phyloP scores from a whole-genome alignment of 2,797 vertebrate genomes.

The Bovichtus variegatus region DNA sequence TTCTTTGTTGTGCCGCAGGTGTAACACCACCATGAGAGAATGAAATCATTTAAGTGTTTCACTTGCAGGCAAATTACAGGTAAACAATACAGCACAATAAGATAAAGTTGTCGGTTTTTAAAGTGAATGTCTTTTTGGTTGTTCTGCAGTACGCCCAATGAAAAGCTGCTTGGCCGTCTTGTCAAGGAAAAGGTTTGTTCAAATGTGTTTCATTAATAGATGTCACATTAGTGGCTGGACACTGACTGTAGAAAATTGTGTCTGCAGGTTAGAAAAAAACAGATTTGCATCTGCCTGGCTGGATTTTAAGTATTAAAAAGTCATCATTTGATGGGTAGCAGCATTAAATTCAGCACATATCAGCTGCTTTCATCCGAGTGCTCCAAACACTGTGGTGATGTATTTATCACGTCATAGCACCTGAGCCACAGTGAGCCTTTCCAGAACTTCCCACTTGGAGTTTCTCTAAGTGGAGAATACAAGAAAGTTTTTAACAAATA shows the following conservation, averaged over 20 bases:
- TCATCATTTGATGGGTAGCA: background rate
- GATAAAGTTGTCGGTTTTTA: background rate
- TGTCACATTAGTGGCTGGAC: background rate
- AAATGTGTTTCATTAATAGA: background rate
- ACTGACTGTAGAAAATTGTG: background rate
- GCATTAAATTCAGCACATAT: background rate
- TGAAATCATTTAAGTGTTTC: no score
- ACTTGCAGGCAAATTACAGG: background rate
- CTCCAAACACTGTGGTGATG: background rate
- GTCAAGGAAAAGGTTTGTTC: constrained; percentile 96
- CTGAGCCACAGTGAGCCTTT: background rate
- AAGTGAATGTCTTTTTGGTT: constrained; percentile 9
- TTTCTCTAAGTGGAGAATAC: background rate
- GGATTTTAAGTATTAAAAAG: background rate
- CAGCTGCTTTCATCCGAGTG: background rate
- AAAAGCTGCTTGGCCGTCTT: constrained; percentile 96
- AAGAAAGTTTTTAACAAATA: no score
- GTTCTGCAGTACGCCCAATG: constrained; percentile 93
- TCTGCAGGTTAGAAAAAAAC: background rate
- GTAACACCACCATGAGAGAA: background rate
- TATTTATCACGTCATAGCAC: background rate
- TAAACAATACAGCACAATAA: background rate
- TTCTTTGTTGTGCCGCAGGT: background rate
- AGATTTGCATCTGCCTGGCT: background rate
- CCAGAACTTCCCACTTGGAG: background rate